Base-by-base conservation (phyloP, 2,888 invertebrate species). In the Liposcelis brunnea region DNA sequence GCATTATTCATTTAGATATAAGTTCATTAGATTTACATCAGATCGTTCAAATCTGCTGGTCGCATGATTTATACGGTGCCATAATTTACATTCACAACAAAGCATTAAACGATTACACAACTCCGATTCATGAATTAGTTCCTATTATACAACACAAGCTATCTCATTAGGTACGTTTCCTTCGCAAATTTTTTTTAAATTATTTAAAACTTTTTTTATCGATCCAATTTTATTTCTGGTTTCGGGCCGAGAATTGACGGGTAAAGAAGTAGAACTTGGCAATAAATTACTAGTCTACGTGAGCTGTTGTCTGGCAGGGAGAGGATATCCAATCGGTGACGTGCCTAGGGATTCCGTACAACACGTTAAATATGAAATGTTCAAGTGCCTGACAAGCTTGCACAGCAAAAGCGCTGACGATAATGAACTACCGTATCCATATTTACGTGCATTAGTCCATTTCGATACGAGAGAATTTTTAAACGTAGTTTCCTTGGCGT, bases 401-500 rank as follows among this genome's bases (percentile, higher is more conserved):
- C 81, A 82, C 61, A 69, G 69, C 43, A 69, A 71, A 48, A 59
- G 62, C 50, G 71, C 74, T 35, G 65, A 64, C 42, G 71, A 72
- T 35, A 62, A 70, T 46, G 81, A 81, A 59, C 61, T 69, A 44
- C 71, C 74, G 11, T 80, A 80, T 65, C 81, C 81, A 0, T 80
- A 78, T 59, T 62, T 82, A 31, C 70, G 82, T 50, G 75, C 80
- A 1, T 64, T 90, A 40, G 64, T 90, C 7, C 74, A 75, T 52
- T 90, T 86, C 58, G 86, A 90, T 59, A 81, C 82, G 0, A 70
- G 82, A 44, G 90, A 87, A 57, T 86, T 85, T 52, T 67, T 89
- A 34, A 89, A 89, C 61, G 86, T 86, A 3, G 69, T 89, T 44
- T 77, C 84, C 18, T 67, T 89, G 59, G 85, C 86, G 35, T 87